A percentile compares a stretch with the other conserved stretches of the same genome.
Evolutionary conservation across 1,140 invertebrate genomes (phyloP).

Genomic region (Aphis craccivora): DNA sequence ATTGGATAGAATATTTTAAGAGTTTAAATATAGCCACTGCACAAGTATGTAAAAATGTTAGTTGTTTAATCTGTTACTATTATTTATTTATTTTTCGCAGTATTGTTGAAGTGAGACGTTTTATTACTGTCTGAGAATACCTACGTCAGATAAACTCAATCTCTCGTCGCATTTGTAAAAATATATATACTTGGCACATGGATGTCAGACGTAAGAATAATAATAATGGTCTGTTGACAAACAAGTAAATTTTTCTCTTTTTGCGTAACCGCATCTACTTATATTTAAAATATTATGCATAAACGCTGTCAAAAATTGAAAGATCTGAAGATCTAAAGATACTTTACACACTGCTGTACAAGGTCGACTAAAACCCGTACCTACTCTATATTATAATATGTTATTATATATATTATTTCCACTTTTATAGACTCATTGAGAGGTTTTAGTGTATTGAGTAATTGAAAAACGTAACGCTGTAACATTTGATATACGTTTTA

Average conservation of each 20-base stretch:
- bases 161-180: conserved; percentile 2
- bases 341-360: not conserved
- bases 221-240: conserved; percentile 39
- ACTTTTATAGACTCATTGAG: not conserved
- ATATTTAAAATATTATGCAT: not conserved
- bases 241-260: not conserved
- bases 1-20: not conserved
- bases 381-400: not conserved
- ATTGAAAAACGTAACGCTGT: not conserved
- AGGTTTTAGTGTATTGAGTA: not conserved
- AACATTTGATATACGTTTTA: not conserved
- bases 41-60: not conserved
- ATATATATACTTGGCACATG: not conserved
- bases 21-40: not conserved
- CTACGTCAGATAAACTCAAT: not conserved
- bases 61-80: not conserved
- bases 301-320: not conserved
- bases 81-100: not conserved
- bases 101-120: not conserved
- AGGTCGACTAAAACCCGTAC: not conserved
- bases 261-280: not conserved
- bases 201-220: not conserved
- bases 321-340: not conserved
- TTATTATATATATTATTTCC: not conserved
- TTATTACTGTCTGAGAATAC: not conserved